phyloP scores from a whole-genome alignment of 2,113 vertebrate genomes.

The Recurvirostra avosetta region DNA sequence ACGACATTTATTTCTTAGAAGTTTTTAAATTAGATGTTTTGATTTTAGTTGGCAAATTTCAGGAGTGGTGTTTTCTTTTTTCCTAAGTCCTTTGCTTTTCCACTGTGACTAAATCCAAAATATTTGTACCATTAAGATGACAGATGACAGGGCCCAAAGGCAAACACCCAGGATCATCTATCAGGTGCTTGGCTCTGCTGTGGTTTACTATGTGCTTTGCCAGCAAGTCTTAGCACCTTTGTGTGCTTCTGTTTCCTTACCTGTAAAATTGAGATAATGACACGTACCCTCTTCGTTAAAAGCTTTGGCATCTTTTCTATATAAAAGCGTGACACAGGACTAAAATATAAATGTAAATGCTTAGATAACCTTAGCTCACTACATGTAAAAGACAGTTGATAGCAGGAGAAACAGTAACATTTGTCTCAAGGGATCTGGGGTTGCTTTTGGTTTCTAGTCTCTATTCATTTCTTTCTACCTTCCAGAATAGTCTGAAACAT shows the following conservation, averaged over 20 bases:
- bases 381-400: neutral
- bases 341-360: conserved; percentile 3
- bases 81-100: neutral
- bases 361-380: neutral
- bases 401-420: neutral
- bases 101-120: conserved; percentile 27
- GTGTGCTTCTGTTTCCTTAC: conserved; percentile 13
- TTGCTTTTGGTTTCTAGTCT: neutral
- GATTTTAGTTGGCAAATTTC: conserved; percentile 8
- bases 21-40: conserved; percentile 24
- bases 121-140: conserved; percentile 30
- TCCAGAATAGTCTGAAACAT: neutral
- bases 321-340: neutral
- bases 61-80: neutral
- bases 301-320: neutral
- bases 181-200: conserved; percentile 35
- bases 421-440: neutral
- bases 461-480: neutral
- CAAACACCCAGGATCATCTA: conserved; percentile 29
- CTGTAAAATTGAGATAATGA: conserved; percentile 36
- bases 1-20: conserved; percentile 22
- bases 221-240: conserved; percentile 27
- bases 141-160: conserved; percentile 41
- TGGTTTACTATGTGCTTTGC: conserved; percentile 24
- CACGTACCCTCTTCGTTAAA: neutral